phyloP scores from a whole-genome alignment of 2,888 invertebrate genomes.

The Melanostoma scalare region DNA sequence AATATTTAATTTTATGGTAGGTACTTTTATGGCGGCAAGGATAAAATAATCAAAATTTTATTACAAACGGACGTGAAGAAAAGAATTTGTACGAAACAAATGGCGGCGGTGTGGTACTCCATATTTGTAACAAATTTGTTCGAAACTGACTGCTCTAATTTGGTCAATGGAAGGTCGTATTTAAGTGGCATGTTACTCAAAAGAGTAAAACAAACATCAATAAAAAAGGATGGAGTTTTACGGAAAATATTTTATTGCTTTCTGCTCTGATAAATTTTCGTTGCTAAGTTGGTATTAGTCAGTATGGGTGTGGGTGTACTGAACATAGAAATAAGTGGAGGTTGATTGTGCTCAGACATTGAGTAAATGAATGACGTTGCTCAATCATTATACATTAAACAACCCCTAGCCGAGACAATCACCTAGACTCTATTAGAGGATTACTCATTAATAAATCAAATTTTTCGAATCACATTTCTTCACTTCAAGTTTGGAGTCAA shows the following conservation, averaged over 20 bases:
- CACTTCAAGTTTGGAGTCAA: too few species aligned
- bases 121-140: slow-evolving; percentile 45
- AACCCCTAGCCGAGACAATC: too few species aligned
- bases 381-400: too few species aligned
- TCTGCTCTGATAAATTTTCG: too few species aligned
- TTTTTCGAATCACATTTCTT: too few species aligned
- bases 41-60: slow-evolving; percentile 69
- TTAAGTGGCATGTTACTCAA: slow-evolving; percentile 24
- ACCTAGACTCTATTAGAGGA: too few species aligned
- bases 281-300: too few species aligned
- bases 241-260: not conserved
- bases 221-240: slow-evolving; percentile 41
- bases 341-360: too few species aligned
- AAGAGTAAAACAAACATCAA: slow-evolving; percentile 63
- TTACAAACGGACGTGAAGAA: slow-evolving; percentile 48
- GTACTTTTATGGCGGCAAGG: slow-evolving; percentile 55
- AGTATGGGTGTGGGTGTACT: too few species aligned
- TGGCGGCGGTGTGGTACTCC: slow-evolving; percentile 20
- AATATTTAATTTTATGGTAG: slow-evolving; percentile 53
- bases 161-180: slow-evolving; percentile 34
- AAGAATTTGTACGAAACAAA: slow-evolving; percentile 46
- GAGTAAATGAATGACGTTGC: too few species aligned
- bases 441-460: too few species aligned
- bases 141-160: not conserved
- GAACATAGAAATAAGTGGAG: too few species aligned